Conservation (phyloP, 2,113 vertebrate species). For the Ginglymostoma cirratum region DNA sequence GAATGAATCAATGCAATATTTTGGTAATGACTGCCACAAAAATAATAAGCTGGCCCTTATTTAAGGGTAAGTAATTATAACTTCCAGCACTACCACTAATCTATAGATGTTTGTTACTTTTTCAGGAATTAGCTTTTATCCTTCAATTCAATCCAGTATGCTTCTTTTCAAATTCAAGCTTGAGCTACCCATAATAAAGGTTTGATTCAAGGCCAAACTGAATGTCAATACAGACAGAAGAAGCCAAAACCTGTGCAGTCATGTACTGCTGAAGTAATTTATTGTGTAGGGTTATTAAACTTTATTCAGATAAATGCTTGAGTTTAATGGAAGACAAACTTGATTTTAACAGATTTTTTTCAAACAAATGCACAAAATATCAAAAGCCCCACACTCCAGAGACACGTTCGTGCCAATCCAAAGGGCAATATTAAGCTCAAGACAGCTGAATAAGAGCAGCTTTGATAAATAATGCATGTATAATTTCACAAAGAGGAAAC, state of each 20-base stretch:
- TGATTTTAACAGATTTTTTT: conserved; percentile 36
- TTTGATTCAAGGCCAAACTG: conserved; percentile 25
- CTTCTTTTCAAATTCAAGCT: conserved; percentile 31
- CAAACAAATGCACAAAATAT: conserved; percentile 22
- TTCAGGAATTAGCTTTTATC: neutral
- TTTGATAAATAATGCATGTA: conserved; percentile 67
- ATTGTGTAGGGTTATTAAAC: conserved; percentile 30
- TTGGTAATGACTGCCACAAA: neutral
- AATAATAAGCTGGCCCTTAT: conserved; percentile 1
- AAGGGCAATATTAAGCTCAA: conserved; percentile 43
- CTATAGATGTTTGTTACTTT: neutral
- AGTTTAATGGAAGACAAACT: conserved; percentile 35
- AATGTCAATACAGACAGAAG: conserved; percentile 19
- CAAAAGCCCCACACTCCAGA: conserved; percentile 43
- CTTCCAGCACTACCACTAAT: neutral
- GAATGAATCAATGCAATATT: neutral
- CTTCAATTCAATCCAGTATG: neutral
- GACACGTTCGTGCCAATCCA: conserved; percentile 49
- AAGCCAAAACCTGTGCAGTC: neutral
- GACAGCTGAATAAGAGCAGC: conserved; percentile 50
- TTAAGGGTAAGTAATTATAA: neutral
- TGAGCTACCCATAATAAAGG: neutral
- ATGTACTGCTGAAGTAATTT: conserved; percentile 31
- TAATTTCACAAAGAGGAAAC: conserved; percentile 59
- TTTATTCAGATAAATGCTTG: conserved; percentile 37